A percentile compares a stretch with the other conserved stretches of the same genome.
Evolutionary conservation across 92 coral and sea anemone species (phyloP).

Genomic region (Epizoanthus stellaris): DNA sequence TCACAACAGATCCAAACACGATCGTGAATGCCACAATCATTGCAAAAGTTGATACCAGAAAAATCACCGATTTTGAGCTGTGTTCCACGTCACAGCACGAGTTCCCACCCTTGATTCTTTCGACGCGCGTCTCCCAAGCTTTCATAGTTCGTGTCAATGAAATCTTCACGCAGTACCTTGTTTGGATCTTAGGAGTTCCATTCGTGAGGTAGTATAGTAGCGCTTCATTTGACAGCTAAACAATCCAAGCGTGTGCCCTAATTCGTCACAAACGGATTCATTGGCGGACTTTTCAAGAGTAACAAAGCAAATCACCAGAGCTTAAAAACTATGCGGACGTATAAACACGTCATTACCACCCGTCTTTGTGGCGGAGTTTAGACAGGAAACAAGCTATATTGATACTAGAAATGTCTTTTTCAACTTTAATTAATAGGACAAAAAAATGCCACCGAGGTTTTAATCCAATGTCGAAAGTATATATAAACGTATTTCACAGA

Average conservation of each 20-base stretch:
- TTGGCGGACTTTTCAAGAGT: not conserved
- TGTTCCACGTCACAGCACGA: not conserved
- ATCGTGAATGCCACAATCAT: slow-evolving; percentile 21
- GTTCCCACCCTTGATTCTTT: slow-evolving; percentile 14
- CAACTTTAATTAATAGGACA: not conserved
- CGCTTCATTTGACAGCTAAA: slow-evolving; percentile 25
- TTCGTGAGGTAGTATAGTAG: slow-evolving; percentile 29
- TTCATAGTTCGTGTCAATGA: slow-evolving; percentile 13
- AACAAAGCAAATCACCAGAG: not conserved
- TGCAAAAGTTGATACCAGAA: slow-evolving; percentile 18
- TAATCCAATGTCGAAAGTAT: not conserved
- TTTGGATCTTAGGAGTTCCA: not conserved
- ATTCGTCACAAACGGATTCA: not conserved
- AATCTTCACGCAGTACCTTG: not conserved
- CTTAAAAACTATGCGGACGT: not conserved
- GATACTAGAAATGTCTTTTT: not conserved
- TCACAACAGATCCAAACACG: slow-evolving; percentile 41
- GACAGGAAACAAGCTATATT: not conserved
- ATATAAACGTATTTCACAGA: not conserved
- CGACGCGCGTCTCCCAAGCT: slow-evolving; percentile 39
- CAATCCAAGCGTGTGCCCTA: slow-evolving; percentile 5
- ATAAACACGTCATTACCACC: not conserved
- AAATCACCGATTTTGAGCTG: slow-evolving; percentile 18
- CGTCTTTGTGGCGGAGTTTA: not conserved
- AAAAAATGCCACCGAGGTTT: slow-evolving; percentile 3